Conservation (phyloP, 2,888 invertebrate species). For the Macrophya alboannulata region DNA sequence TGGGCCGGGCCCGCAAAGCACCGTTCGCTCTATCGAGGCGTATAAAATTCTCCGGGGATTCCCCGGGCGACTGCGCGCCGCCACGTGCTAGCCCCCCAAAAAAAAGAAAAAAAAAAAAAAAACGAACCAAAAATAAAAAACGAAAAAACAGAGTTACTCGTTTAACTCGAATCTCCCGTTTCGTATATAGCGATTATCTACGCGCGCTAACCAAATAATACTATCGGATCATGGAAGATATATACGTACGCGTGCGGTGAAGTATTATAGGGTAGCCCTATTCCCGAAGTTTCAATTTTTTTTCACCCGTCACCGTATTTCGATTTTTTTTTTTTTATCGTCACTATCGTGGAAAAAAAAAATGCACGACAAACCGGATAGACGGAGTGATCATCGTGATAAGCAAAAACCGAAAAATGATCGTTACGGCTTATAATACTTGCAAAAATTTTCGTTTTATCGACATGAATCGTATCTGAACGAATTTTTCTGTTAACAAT, state of each 20-base stretch:
- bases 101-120: no score
- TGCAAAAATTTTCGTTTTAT: background rate
- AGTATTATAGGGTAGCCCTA: background rate
- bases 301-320: background rate
- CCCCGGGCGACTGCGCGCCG: slow-evolving; percentile 33
- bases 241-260: background rate
- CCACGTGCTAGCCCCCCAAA: slow-evolving; percentile 24
- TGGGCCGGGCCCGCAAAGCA: slow-evolving; percentile 46
- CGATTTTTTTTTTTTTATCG: background rate
- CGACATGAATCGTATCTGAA: background rate
- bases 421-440: background rate
- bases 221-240: background rate
- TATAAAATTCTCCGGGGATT: slow-evolving; percentile 49
- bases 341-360: background rate
- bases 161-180: slow-evolving; percentile 5
- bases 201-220: background rate
- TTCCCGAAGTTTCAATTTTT: background rate
- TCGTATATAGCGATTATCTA: slow-evolving; percentile 4
- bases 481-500: background rate
- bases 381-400: background rate
- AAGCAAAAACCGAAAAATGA: background rate
- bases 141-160: background rate
- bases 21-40: slow-evolving; percentile 47
- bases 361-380: background rate
- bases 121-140: background rate